Evolutionary conservation across 2,797 vertebrate species (phyloP), one percentile per base, ranked within the genome.

Genomic region (Spinibarbus caldwelli): DNA sequence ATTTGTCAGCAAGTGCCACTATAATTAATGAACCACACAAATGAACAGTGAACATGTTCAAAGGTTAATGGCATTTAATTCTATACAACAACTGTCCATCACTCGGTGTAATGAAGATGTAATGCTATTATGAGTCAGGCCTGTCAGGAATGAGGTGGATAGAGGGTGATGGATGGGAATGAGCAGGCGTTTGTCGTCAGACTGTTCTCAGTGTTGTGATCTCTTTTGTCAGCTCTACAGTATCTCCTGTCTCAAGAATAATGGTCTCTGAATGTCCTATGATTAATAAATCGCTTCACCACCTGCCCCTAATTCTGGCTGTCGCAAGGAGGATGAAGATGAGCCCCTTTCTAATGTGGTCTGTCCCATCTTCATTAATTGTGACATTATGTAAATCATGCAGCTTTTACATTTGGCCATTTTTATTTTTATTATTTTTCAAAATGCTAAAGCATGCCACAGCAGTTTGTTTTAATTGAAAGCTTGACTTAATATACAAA

Each of bases 211-310:
- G 68, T 76, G 52, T 26, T 41, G 31, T 62, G 52, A 71, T 66
- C 45, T 54, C 21, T 59, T 70, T 82, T 4, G 26, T 64, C 68
- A 80, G 66, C 47, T 88, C 29, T 38, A 34, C 29, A 19, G 15
- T 66, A 34, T 73, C 62, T 76, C 52, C 29, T 29, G 45, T 57
- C n/a, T 82, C 11, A 21, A 29, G 10, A 67, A 29, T 59, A 59
- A 84, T 57, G 73, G 73, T 78, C n/a, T 72, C 36, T 77, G 45
- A 43, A 84, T 84, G 82, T 34, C 29, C 3, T 76, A 7, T 68
- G 34, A 83, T 52, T 21, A 67, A 36, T 66, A 38, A n/a, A 68
- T 84, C 34, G 70, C 10, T 54, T 54, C 47, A 45, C 31, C 19
- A 29, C 71, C 43, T 75, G 81, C 36, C 54, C 21, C 21, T 72